Percentiles rank a stretch among this genome's conserved stretches.
phyloP scores from a whole-genome alignment of 2,113 vertebrate species.

The Hypanus sabinus region DNA sequence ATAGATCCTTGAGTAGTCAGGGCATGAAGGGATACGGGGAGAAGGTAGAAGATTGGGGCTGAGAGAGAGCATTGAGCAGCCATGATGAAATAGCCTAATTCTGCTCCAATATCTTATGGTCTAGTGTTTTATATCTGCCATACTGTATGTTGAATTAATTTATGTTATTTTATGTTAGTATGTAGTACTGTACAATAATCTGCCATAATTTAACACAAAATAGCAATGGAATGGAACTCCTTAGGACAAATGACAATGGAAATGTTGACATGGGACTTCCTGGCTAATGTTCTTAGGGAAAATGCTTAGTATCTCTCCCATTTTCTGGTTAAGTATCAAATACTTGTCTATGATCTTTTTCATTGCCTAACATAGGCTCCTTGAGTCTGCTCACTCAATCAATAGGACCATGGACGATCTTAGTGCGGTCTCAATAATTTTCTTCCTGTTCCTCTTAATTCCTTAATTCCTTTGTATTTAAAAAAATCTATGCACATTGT shows the following conservation, averaged over 20 bases:
- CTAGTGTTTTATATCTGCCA: background rate
- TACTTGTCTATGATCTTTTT: background rate
- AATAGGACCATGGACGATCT: too few relatives aligned
- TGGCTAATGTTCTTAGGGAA: background rate
- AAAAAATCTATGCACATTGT: too few relatives aligned
- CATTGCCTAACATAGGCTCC: background rate
- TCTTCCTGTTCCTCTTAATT: too few relatives aligned
- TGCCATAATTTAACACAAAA: background rate
- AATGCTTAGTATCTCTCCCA: background rate
- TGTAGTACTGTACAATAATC: background rate
- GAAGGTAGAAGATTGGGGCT: too few relatives aligned
- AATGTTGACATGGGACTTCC: background rate
- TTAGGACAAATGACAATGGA: background rate
- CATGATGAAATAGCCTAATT: too few relatives aligned
- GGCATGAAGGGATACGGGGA: too few relatives aligned
- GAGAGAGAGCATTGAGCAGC: too few relatives aligned
- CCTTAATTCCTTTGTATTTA: too few relatives aligned
- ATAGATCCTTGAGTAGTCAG: too few relatives aligned
- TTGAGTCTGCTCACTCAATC: too few relatives aligned
- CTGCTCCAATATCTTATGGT: too few relatives aligned
- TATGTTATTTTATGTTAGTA: background rate
- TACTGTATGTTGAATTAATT: background rate
- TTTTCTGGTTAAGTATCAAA: background rate
- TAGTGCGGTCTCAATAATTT: too few relatives aligned
- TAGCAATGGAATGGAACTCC: background rate